Conservation (phyloP, 2,888 invertebrate genomes). For the Galerucella calmariensis region DNA sequence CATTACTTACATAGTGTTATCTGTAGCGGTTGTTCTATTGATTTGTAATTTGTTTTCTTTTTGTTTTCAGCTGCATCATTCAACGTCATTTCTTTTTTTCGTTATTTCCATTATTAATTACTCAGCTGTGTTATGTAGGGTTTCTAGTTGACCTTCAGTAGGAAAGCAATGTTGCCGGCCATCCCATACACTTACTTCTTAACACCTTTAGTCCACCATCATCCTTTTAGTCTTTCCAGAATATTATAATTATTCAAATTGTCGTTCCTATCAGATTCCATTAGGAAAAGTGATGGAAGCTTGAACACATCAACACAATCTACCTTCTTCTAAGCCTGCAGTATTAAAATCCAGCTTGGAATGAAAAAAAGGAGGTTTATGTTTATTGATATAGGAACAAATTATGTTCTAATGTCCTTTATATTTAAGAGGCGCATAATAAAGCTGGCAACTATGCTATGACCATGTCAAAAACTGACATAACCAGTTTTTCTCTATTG, state of each 20-base stretch:
- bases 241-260: no score
- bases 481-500: conserved; percentile 38
- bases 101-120: conserved; percentile 8
- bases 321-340: no score
- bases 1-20: conserved; percentile 11
- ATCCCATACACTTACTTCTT: neutral
- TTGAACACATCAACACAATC: no score
- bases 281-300: no score
- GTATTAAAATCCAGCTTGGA: no score
- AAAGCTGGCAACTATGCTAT: conserved; percentile 10
- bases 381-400: neutral
- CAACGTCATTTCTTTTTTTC: conserved; percentile 9
- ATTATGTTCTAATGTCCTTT: neutral
- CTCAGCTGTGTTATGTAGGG: conserved; percentile 27
- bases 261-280: no score
- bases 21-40: conserved; percentile 10
- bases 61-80: conserved; percentile 5
- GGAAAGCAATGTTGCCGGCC: conserved; percentile 3
- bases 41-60: conserved; percentile 8
- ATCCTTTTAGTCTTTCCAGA: neutral
- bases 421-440: neutral
- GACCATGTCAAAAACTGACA: conserved; percentile 38
- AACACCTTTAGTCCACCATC: neutral
- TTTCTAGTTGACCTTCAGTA: conserved; percentile 31
- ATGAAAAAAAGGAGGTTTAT: neutral